Conservation (phyloP, 2,888 invertebrate species). For the Diarsia rubi region DNA sequence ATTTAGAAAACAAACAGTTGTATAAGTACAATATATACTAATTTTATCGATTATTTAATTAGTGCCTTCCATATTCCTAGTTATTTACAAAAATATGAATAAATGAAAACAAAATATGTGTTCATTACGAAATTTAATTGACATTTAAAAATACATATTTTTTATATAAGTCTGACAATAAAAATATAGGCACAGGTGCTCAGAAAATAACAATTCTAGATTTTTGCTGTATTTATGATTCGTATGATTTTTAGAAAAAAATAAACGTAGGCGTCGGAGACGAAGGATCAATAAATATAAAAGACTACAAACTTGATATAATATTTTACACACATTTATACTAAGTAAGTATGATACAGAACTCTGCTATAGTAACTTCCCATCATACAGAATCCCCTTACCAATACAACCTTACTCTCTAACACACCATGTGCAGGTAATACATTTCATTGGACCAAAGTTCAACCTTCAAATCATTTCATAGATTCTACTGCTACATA, state of each 20-base stretch:
- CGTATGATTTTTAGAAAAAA: neutral
- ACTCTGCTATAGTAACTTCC: constrained; percentile 47
- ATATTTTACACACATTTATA: constrained; percentile 50
- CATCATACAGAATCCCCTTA: constrained; percentile 59
- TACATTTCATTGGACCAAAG: constrained; percentile 90
- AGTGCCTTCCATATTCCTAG: constrained; percentile 66
- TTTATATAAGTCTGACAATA: constrained; percentile 12
- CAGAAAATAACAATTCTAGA: constrained; percentile 25
- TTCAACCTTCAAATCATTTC: constrained; percentile 89
- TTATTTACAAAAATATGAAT: constrained; percentile 61
- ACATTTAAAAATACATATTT: constrained; percentile 51
- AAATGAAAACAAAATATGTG: constrained; percentile 18
- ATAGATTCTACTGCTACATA: constrained; percentile 70
- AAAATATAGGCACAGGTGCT: constrained; percentile 18
- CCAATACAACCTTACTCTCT: constrained; percentile 75
- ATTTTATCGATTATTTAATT: constrained; percentile 61
- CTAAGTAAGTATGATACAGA: constrained; percentile 48
- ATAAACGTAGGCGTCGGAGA: constrained; percentile 28
- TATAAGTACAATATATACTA: constrained; percentile 58
- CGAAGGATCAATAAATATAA: constrained; percentile 44
- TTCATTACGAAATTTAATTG: constrained; percentile 56
- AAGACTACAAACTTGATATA: constrained; percentile 41
- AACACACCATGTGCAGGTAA: constrained; percentile 87
- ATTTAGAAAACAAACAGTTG: constrained; percentile 61
- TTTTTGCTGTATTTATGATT: constrained; percentile 8